phyloP scores from a whole-genome alignment of 2,888 invertebrate genomes.

The Rhagonycha lutea region DNA sequence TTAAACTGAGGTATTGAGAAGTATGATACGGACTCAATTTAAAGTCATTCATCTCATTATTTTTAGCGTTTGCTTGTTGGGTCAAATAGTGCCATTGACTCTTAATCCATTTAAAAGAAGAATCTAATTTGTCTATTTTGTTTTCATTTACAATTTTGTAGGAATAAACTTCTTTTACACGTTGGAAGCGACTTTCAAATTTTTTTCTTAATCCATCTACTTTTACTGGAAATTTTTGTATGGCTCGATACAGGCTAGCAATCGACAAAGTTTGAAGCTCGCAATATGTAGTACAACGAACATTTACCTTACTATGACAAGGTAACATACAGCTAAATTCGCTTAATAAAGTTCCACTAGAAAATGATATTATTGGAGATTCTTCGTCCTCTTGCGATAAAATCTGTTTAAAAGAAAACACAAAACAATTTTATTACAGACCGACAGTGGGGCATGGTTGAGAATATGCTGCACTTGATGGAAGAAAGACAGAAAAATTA shows the following conservation, averaged over 20 bases:
- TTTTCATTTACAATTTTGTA: not conserved
- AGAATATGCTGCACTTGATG: no score
- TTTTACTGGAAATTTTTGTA: slow-evolving; percentile 57
- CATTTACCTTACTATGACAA: slow-evolving; percentile 44
- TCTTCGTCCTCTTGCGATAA: slow-evolving; percentile 61
- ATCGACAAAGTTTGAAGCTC: slow-evolving; percentile 59
- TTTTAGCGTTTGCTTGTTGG: not conserved
- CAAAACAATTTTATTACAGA: not conserved
- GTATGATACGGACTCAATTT: slow-evolving; percentile 17
- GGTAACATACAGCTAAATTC: slow-evolving; percentile 58
- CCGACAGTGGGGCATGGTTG: no score
- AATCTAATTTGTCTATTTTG: not conserved
- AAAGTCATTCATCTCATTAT: not conserved
- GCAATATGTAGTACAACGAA: slow-evolving; percentile 60
- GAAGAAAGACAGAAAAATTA: no score
- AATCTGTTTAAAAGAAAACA: not conserved
- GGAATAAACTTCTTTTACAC: not conserved
- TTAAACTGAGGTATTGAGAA: slow-evolving; percentile 34
- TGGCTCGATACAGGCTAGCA: slow-evolving; percentile 55
- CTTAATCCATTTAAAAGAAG: slow-evolving; percentile 15
- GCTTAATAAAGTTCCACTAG: slow-evolving; percentile 60
- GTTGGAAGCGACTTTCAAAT: not conserved
- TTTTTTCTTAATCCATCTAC: slow-evolving; percentile 30
- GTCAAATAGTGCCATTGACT: not conserved
- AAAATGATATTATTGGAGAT: slow-evolving; percentile 61